These are phyloP conservation scores for Hemicrepidius hirtus DNA, from an alignment of 2,888 invertebrate genomes.

Conservation along the genomic window DNA sequence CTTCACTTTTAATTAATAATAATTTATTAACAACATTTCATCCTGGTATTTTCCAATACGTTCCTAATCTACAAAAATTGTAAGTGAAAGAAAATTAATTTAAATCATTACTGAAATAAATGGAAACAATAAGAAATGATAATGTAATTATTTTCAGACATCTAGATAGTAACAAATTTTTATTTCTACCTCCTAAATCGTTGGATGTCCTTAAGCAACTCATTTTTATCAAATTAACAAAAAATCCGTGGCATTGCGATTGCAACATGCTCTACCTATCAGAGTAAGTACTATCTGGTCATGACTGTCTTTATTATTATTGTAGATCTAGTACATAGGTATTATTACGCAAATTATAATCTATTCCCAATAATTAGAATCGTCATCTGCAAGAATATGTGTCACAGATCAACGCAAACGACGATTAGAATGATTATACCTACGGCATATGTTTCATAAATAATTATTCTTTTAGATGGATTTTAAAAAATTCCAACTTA, in stretches of 20 bases:
- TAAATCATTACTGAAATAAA: no score
- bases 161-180: conserved; percentile 84
- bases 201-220: conserved; percentile 79
- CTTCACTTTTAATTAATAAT: conserved; percentile 81
- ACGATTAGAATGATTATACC: no score
- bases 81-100: conserved; percentile 71
- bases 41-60: conserved; percentile 77
- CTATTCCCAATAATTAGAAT: no score
- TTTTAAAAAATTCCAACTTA: conserved; percentile 79
- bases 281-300: conserved; percentile 76
- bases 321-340: no score
- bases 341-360: no score
- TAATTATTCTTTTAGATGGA: conserved; percentile 75
- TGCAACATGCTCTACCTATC: conserved; percentile 84
- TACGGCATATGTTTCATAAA: no score
- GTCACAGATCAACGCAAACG: no score
- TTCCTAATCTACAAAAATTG: conserved; percentile 82
- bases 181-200: conserved; percentile 79
- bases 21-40: conserved; percentile 81
- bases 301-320: no score
- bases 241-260: conserved; percentile 89
- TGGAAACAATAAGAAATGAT: no score
- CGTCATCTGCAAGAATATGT: no score
- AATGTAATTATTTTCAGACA: conserved; percentile 75
- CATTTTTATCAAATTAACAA: conserved; percentile 80